phyloP scores from a whole-genome alignment of 2,797 vertebrate species.

The Dryobates pubescens region DNA sequence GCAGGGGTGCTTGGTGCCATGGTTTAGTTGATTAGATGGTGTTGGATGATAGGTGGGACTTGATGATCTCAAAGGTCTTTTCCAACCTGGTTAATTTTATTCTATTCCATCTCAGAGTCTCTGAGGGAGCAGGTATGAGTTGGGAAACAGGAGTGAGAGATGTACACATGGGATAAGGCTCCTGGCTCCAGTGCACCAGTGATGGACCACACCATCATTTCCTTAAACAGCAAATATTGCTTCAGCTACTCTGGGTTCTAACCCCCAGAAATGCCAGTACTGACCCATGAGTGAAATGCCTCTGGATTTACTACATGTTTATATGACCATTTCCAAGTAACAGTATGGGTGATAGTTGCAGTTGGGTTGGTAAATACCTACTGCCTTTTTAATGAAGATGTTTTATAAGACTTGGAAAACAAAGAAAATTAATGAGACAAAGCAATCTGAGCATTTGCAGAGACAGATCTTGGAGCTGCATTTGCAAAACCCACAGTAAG shows the following conservation, averaged over 20 bases:
- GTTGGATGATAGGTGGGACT: too few species aligned
- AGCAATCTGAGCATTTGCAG: background rate
- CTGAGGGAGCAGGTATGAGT: rapidly evolving
- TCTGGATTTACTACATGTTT: background rate
- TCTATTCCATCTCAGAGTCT: background rate
- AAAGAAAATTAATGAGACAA: background rate
- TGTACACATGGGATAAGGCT: rapidly evolving
- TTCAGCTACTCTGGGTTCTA: background rate
- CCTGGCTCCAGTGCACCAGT: background rate
- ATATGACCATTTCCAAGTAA: background rate
- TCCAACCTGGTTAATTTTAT: too few species aligned
- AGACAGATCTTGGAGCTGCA: background rate
- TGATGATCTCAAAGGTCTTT: too few species aligned
- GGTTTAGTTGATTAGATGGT: too few species aligned
- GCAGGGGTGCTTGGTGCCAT: too few species aligned
- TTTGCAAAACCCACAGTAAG: background rate
- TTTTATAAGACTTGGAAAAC: background rate
- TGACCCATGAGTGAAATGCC: background rate
- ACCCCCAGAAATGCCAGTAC: background rate
- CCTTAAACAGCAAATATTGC: rapidly evolving
- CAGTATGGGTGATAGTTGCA: background rate
- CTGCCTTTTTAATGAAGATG: background rate
- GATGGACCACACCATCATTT: rapidly evolving
- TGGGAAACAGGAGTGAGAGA: background rate
- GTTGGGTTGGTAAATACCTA: background rate